Conservation (phyloP, 2,888 invertebrate species). For the Artemia sinica region DNA sequence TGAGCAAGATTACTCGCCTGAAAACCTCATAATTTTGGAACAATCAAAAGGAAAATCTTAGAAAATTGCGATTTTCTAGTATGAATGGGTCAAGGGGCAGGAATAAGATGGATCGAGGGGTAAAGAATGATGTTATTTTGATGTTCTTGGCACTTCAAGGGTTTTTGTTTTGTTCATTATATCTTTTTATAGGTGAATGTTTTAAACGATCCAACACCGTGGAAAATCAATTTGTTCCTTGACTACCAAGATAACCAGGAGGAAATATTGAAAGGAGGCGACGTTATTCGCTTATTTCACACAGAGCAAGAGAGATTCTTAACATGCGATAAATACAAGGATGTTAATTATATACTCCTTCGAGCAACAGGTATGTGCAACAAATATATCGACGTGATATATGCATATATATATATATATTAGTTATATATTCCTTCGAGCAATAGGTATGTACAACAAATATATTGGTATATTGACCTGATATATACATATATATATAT, state of each 20-base stretch:
- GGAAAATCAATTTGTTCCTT: constrained; percentile 94
- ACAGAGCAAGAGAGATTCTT: constrained; percentile 86
- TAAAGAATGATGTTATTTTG: no score
- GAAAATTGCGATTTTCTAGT: no score
- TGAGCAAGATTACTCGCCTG: no score
- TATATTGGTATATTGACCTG: no score
- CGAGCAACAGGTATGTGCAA: constrained; percentile 48
- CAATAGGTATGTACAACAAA: constrained; percentile 41
- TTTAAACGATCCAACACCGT: constrained; percentile 78
- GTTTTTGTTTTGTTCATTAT: no score
- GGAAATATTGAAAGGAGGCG: constrained; percentile 87
- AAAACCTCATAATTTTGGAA: no score
- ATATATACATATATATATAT: constrained; percentile 38
- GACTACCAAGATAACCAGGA: constrained; percentile 92
- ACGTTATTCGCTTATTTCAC: constrained; percentile 58
- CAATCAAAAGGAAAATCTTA: no score
- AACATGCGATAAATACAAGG: constrained; percentile 90
- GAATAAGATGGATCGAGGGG: no score
- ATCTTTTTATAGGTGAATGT: constrained; percentile 50
- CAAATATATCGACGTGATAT: no score
- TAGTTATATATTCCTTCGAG: constrained; percentile 81
- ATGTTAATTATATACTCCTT: constrained; percentile 83
- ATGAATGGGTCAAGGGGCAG: no score
- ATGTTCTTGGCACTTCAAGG: no score
- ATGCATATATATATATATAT: constrained; percentile 43